Percentiles rank a stretch among this genome's conserved stretches.
These are phyloP conservation scores for Carposina sasakii DNA, from an alignment of 1,140 invertebrate species.

Conservation along the genomic window DNA sequence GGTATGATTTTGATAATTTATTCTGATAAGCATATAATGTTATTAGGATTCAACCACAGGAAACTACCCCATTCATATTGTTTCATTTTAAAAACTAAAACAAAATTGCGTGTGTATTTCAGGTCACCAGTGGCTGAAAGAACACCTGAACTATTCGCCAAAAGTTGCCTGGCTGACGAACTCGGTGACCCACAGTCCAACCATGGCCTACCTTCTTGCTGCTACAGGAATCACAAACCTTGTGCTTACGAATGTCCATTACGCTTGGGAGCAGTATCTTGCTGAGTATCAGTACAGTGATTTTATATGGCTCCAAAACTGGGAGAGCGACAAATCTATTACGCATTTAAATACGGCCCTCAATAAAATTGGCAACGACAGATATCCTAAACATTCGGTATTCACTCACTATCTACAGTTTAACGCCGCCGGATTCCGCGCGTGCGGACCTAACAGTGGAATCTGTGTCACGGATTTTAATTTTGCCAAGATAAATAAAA, in stretches of 20 bases:
- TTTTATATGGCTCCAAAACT: conserved; percentile 85
- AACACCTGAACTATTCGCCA: conserved; percentile 78
- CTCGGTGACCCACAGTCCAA: conserved; percentile 85
- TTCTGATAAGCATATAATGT: no score
- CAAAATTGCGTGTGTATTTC: no score
- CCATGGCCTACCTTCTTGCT: conserved; percentile 81
- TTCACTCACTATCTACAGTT: conserved; percentile 51
- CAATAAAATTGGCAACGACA: conserved; percentile 64
- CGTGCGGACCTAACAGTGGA: conserved; percentile 43
- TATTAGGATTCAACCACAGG: no score
- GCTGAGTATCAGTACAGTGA: conserved; percentile 85
- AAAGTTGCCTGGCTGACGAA: conserved; percentile 85
- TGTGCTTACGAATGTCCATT: conserved; percentile 80
- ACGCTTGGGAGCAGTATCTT: conserved; percentile 87
- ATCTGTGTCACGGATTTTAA: conserved; percentile 43
- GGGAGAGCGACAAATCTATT: conserved; percentile 66
- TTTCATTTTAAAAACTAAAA: no score
- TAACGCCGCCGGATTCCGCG: conserved; percentile 45
- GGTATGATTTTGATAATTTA: no score
- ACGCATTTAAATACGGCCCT: conserved; percentile 72
- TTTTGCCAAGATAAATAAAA: conserved; percentile 65
- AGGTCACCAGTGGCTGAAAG: conserved; percentile 89
- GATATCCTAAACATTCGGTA: conserved; percentile 45
- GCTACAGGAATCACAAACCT: conserved; percentile 78
- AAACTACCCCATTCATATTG: no score